Conservation (phyloP, 2,888 invertebrate species). For the Lycocerus yunnanus region DNA sequence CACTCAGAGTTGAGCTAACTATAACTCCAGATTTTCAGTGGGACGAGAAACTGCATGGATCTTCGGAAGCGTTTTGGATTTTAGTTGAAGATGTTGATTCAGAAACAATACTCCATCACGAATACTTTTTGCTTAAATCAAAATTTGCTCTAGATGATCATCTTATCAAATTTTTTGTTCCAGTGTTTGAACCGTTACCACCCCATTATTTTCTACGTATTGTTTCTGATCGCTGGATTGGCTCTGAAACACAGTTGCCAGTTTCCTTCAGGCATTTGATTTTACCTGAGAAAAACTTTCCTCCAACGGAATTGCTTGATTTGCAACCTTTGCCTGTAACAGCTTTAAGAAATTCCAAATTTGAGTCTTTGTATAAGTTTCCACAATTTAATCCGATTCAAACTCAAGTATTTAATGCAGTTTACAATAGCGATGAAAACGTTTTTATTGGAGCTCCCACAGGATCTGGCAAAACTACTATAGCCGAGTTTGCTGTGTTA, state of each 20-base stretch:
- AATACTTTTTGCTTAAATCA: conserved; percentile 88
- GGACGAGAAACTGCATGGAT: conserved; percentile 91
- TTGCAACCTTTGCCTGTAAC: conserved; percentile 94
- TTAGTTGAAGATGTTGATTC: conserved; percentile 87
- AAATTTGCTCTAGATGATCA: conserved; percentile 96
- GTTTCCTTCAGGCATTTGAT: conserved; percentile 97
- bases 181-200: conserved; percentile 97
- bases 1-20: conserved; percentile 92
- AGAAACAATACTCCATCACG: conserved; percentile 92
- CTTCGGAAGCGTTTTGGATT: conserved; percentile 87
- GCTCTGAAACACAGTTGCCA: conserved; percentile 93
- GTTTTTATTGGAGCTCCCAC: conserved; percentile 94
- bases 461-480: conserved; percentile 90
- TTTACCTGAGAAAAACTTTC: conserved; percentile 96
- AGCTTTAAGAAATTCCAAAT: conserved; percentile 85
- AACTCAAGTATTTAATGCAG: conserved; percentile 98
- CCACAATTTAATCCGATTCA: conserved; percentile 98
- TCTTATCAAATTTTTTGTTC: conserved; percentile 95
- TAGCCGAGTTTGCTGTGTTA: conserved; percentile 95
- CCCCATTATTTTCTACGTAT: conserved; percentile 96
- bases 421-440: conserved; percentile 98
- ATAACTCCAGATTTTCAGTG: conserved; percentile 99
- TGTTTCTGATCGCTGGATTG: conserved; percentile 91
- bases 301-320: conserved; percentile 96
- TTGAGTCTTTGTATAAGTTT: conserved; percentile 86